Evolutionary conservation across 2,888 invertebrate genomes (phyloP).

Genomic region (Coecobrya sp.): DNA sequence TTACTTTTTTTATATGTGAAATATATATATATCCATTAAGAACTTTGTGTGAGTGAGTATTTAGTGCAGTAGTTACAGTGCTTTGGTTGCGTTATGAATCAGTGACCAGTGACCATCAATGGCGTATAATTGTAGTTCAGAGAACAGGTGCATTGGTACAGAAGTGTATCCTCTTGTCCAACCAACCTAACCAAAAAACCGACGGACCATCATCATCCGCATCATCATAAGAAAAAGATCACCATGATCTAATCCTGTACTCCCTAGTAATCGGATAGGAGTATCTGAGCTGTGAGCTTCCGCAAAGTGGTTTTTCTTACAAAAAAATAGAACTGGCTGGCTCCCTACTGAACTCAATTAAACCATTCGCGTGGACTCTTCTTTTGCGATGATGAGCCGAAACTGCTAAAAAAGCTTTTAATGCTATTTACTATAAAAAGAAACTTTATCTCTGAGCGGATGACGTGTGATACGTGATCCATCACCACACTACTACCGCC

Average conservation of each 20-base stretch:
- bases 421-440: background rate
- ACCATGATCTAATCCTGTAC: background rate
- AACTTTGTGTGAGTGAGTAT: slow-evolving; percentile 32
- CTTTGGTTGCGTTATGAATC: slow-evolving; percentile 32
- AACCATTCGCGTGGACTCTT: background rate
- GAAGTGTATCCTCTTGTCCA: slow-evolving; percentile 14
- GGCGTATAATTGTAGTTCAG: background rate
- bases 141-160: background rate
- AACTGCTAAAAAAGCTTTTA: slow-evolving; percentile 1
- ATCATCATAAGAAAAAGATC: slow-evolving; percentile 50
- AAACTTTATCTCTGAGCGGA: background rate
- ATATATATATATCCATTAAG: background rate
- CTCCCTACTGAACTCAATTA: slow-evolving; percentile 22
- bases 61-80: slow-evolving; percentile 56
- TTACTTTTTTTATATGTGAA: background rate
- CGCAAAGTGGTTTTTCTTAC: slow-evolving; percentile 59
- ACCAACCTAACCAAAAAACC: slow-evolving; percentile 33
- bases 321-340: background rate
- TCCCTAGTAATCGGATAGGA: slow-evolving; percentile 53
- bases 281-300: slow-evolving; percentile 50
- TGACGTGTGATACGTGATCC: background rate
- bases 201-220: slow-evolving; percentile 35
- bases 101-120: slow-evolving; percentile 47
- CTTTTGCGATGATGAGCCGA: background rate
- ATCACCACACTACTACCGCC: background rate